Conservation (phyloP, 2,797 vertebrate species). For the Poeciliopsis presidionis region DNA sequence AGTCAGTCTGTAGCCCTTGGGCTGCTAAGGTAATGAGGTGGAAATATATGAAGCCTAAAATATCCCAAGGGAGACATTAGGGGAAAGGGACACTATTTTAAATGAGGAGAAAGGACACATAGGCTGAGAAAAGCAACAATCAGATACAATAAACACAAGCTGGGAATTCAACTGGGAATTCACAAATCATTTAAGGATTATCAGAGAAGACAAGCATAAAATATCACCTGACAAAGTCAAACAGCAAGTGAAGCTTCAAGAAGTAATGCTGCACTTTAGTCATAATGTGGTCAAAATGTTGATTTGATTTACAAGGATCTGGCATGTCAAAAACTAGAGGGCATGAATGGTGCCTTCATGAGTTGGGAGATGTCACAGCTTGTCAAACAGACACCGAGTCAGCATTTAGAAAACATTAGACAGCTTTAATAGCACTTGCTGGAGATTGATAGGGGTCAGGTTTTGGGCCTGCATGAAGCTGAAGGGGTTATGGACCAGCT, state of each 20-base stretch:
- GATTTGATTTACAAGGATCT: conserved; percentile 1
- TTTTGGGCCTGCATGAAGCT: not conserved
- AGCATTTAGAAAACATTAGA: not conserved
- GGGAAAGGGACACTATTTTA: conserved; percentile 62
- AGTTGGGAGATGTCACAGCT: not conserved
- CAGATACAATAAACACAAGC: conserved; percentile 13
- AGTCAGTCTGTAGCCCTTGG: conserved; percentile 39
- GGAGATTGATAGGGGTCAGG: not conserved
- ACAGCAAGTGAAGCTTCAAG: not conserved
- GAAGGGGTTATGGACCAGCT: not conserved
- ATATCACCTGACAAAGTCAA: not conserved
- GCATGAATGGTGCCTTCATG: not conserved
- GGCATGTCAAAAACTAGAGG: not conserved
- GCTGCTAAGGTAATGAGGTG: conserved; percentile 62
- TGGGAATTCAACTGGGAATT: not conserved
- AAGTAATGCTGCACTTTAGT: not conserved
- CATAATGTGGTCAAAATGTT: not conserved
- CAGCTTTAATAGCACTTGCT: not conserved
- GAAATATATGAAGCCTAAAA: conserved; percentile 65
- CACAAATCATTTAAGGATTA: not conserved
- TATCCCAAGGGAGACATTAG: conserved; percentile 61
- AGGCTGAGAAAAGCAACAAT: conserved; percentile 12
- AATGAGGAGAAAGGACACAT: conserved; percentile 35
- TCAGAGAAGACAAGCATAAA: not conserved
- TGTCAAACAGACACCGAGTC: not conserved